These are phyloP conservation scores for Pyrrhosoma nymphula DNA, from an alignment of 2,888 invertebrate species.

Conservation along the genomic window DNA sequence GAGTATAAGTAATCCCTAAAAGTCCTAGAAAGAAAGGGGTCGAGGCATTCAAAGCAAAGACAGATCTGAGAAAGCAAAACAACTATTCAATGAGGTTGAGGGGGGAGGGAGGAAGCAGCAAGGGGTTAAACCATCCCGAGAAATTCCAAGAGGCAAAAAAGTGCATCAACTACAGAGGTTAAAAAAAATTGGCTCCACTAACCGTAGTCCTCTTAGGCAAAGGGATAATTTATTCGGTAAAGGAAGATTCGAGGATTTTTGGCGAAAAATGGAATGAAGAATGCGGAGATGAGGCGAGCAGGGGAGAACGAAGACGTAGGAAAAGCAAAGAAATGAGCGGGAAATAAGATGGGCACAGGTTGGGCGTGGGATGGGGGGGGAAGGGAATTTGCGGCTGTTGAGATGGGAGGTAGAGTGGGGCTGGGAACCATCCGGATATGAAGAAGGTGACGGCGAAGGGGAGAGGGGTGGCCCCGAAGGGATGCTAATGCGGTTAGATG, in stretches of 20 bases:
- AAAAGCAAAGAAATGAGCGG: slow-evolving; percentile 48
- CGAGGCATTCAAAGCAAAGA: not conserved
- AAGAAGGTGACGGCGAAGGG: not conserved
- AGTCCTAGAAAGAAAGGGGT: not conserved
- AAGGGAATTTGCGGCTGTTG: no score
- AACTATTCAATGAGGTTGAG: not conserved
- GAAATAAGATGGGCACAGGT: slow-evolving; percentile 29
- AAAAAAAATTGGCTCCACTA: slow-evolving; percentile 1
- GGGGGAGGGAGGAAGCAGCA: not conserved
- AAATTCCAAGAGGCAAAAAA: slow-evolving; percentile 35
- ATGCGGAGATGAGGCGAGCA: not conserved
- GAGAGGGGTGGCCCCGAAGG: not conserved
- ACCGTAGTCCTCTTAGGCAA: not conserved
- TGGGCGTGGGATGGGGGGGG: not conserved
- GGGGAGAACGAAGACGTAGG: not conserved
- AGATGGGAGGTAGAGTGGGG: not conserved
- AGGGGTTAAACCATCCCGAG: not conserved
- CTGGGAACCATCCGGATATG: not conserved
- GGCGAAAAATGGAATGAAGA: slow-evolving; percentile 16
- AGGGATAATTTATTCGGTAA: slow-evolving; percentile 50
- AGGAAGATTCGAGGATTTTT: slow-evolving; percentile 37
- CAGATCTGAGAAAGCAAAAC: not conserved
- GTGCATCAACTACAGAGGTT: slow-evolving; percentile 45
- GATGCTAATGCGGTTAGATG: slow-evolving; percentile 65
- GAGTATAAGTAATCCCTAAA: no score